Conservation (phyloP, 1,140 invertebrate species). For the Neotoxoptera formosana region DNA sequence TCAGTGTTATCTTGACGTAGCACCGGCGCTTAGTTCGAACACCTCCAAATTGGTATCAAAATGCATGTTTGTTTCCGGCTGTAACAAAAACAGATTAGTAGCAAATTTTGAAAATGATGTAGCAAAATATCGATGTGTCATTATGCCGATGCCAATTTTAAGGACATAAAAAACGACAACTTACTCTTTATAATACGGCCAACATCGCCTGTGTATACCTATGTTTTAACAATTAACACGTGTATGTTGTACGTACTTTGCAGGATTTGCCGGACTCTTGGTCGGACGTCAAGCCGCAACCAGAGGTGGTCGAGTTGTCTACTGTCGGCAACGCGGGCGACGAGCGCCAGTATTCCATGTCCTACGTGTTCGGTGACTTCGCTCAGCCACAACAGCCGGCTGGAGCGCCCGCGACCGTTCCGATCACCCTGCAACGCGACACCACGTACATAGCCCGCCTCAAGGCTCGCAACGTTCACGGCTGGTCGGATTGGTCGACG, state of each 20-base stretch:
- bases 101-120: too few relatives aligned
- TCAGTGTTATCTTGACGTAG: too few relatives aligned
- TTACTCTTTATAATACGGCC: not conserved
- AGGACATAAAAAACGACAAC: not conserved
- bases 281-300: not conserved
- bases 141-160: too few relatives aligned
- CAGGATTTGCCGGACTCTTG: not conserved
- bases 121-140: too few relatives aligned
- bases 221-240: not conserved
- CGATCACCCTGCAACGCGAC: not conserved
- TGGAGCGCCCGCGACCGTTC: too few relatives aligned
- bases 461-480: not conserved
- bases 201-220: not conserved
- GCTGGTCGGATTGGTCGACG: constrained; percentile 44
- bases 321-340: not conserved
- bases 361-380: not conserved
- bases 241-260: not conserved
- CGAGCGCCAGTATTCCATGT: not conserved
- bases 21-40: too few relatives aligned
- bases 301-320: not conserved
- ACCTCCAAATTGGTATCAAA: too few relatives aligned
- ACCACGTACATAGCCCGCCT: constrained; percentile 9
- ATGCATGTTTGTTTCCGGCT: too few relatives aligned
- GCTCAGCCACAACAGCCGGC: not conserved
- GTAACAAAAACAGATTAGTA: too few relatives aligned